phyloP scores from a whole-genome alignment of 1,140 invertebrate species.

The Agrypnia vestita region DNA sequence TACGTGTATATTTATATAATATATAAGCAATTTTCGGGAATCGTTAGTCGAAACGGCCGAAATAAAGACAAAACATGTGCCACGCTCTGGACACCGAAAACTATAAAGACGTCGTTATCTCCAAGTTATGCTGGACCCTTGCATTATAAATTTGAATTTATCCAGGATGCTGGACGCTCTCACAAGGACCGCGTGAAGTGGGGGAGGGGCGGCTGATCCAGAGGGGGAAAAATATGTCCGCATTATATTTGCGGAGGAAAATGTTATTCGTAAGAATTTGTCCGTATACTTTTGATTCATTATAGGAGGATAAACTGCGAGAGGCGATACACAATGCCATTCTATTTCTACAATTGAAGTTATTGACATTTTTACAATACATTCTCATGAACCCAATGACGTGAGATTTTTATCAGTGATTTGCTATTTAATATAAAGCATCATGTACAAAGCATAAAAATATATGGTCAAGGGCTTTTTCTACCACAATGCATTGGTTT shows the following conservation, averaged over 20 bases:
- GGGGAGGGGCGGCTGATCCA: neutral
- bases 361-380: too few relatives aligned
- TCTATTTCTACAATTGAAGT: too few relatives aligned
- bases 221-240: neutral
- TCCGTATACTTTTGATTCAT: neutral
- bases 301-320: neutral
- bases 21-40: constrained; percentile 25
- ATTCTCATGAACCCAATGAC: too few relatives aligned
- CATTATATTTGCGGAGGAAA: neutral
- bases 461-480: too few relatives aligned
- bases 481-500: too few relatives aligned
- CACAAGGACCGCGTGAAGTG: constrained; percentile 23
- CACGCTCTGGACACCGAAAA: constrained; percentile 6
- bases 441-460: too few relatives aligned
- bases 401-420: too few relatives aligned
- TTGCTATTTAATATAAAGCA: too few relatives aligned
- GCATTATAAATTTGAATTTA: constrained; percentile 59
- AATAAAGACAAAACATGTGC: constrained; percentile 37
- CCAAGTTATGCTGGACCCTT: constrained; percentile 53
- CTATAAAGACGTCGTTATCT: constrained; percentile 58
- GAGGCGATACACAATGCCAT: too few relatives aligned
- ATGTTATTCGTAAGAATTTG: neutral
- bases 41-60: constrained; percentile 26
- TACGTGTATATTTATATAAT: neutral
- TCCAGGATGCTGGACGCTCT: constrained; percentile 25